Base-by-base conservation (phyloP, 1,140 invertebrate genomes). In the Temnothorax longispinosus region DNA sequence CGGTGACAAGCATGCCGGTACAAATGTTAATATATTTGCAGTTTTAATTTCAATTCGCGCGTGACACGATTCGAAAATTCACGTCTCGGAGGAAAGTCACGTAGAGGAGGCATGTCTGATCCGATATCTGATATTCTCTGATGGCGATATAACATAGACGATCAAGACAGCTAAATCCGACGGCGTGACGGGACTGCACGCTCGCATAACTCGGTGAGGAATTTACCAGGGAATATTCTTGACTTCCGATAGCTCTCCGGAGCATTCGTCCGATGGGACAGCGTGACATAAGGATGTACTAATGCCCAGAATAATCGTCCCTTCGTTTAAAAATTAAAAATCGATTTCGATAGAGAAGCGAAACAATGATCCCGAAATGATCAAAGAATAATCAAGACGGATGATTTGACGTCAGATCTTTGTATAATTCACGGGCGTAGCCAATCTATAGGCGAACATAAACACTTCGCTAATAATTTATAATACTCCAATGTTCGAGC, bases 91-190 rank as follows among this genome's bases (percentile, higher is more conserved):
- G 56, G 32, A 62, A 60, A 85, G 56, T 85, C 81, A 85, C 72
- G 56, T 76, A 76, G 38, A n/a, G n/a, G 41, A 10, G 13, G 13
- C 32, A 77, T 54, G 71, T 74, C 50, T 74, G 71, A 74, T 47
- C 32, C 72, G 56, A 76, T 78, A n/a, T 85, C 72, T 85, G 77
- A 80, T 80, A 54, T 85, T 76, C 74, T 50, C 41, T 27, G 56
- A 77, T 62, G 27, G 44, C 38, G 72, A 78, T 50, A 85, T 85
- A 85, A 78, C 56, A 85, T 21, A 47, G 11, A 75, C 41, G 74
- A 85, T 74, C 74, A 32, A 62, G 54, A 85, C 72, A 85, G 44
- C 74, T 85, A 85, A 85, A 85, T 85, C 56, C 72, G 56, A 85
- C 21, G 18, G 38, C 54, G 38, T 47, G 80, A 84, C 54, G 27